Base-by-base conservation (phyloP, 2,888 invertebrate genomes). In the Drosophila picticornis region DNA sequence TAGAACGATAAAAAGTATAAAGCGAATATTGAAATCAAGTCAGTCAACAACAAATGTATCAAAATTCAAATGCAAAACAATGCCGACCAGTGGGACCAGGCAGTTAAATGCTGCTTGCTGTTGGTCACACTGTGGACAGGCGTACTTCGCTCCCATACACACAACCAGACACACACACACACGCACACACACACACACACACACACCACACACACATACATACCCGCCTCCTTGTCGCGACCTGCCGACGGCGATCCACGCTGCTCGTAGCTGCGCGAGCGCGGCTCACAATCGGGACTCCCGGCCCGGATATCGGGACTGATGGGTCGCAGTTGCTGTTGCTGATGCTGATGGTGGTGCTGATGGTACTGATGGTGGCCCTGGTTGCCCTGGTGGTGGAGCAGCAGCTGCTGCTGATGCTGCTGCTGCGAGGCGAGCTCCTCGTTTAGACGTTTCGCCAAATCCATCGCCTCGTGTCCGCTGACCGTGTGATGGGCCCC, bases 401-500 rank as follows among this genome's bases (percentile, higher is more conserved):
- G 88, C 22, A 79, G 92, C 5, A 91, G 79, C 6, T 78, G 74
- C 4, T 75, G 61, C 22, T 53, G 53, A 16, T 75, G 70, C 13
- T 75, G 77, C 1, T 66, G 66, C 60, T 92, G 92, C 67, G 91
- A 90, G 19, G 93, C 93, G 68, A 96, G 93, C 92, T 96, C 96
- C 71, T 95, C 95, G 82, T 94, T 96, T 62, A 96, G 94, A 1
- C 96, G 94, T 89, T 96, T 96, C 3, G 97, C 96, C 72, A 97
- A 92, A 79, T 96, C 94, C 83, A 96, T 95, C 29, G 97, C 97
- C 93, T 97, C 97, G 91, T 97, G 96, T 0, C 97, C 97, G 83
- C 96, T 96, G 59, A 97, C 97, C 16, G 97, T 97, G 93, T 96
- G 96, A 89, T 96, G 93, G 3, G 93, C 77, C 1, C 93, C 93